Base-by-base conservation (phyloP, 2,797 vertebrate species). In the Astyanax mexicanus region DNA sequence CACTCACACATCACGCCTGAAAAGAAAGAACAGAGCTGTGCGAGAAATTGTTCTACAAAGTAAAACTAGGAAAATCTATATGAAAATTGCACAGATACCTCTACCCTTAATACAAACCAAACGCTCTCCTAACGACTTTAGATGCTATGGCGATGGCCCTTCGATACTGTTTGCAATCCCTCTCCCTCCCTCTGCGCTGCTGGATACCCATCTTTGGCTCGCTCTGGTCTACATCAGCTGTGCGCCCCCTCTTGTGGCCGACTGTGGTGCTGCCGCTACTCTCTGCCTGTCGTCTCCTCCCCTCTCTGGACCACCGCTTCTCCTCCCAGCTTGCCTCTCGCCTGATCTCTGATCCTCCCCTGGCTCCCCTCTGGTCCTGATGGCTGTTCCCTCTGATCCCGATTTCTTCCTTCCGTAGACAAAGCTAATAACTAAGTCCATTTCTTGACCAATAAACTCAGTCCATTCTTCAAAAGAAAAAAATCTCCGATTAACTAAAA, bases 101-200 rank as follows among this genome's bases (percentile, higher is more conserved):
- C 84, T 85, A 92, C 91, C 92, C 84, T 72, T 82, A 49, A 94
- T 95, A 95, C 93, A 95, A 95, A 95, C 93, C 88, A 90, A 92
- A 80, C 3, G 23, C 83, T 85, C 83, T 54, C 73, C 23, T 86
- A 64, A 82, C 49, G 81, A 88, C 75, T 84, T 85, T 66, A 68
- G 86, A 81, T 11, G 90, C 90, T 92, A 92, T 29, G 67, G 54
- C 4, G 70, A 38, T 8, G 74, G 40, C 71, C 77, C 89, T 77
- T 57, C 86, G 29, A 86, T 45, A 72, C 68, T 58, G 52, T 45
- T 37, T 74, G 74, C 29, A 74, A 13, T 29, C 85, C 8, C 69
- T 84, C 81, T 84, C 84, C 86, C 88, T 81, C 88, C 86, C 90
- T 83, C 68, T 82, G 51, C 60, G 77, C 79, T 69, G 83, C 60